Evolutionary conservation across 2,113 vertebrate genomes (phyloP).

Genomic region (Empidonax traillii): DNA sequence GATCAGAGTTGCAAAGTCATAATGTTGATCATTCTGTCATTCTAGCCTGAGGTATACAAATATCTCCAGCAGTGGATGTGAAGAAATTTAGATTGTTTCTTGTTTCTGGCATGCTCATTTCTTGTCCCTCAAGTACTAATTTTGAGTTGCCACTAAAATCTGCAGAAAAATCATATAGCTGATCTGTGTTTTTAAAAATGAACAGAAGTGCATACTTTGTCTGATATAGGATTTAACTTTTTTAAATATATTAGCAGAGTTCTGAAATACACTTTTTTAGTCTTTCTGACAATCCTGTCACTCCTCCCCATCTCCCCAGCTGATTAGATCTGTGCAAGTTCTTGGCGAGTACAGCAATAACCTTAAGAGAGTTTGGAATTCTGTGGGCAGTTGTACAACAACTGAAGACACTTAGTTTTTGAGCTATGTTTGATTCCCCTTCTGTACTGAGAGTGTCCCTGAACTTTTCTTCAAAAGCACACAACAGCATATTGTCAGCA

Average conservation of each 20-base stretch:
- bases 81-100: not conserved
- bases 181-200: not conserved
- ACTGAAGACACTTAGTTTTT: not conserved
- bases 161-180: not conserved
- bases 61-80: not conserved
- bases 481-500: not conserved
- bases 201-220: not conserved
- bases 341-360: not conserved
- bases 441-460: not conserved
- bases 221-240: not conserved
- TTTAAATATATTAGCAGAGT: not conserved
- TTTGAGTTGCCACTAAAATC: not conserved
- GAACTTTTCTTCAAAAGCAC: not conserved
- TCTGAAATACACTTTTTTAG: not conserved
- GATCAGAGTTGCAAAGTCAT: not conserved
- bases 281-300: not conserved
- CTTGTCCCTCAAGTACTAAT: not conserved
- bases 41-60: not conserved
- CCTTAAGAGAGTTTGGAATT: not conserved
- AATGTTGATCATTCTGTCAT: not conserved
- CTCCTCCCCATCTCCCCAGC: fast-evolving
- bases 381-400: not conserved
- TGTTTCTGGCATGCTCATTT: not conserved
- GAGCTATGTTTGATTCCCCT: fast-evolving
- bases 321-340: not conserved